Conservation (phyloP, 2,797 vertebrate species). For the Microtus obscurus region DNA sequence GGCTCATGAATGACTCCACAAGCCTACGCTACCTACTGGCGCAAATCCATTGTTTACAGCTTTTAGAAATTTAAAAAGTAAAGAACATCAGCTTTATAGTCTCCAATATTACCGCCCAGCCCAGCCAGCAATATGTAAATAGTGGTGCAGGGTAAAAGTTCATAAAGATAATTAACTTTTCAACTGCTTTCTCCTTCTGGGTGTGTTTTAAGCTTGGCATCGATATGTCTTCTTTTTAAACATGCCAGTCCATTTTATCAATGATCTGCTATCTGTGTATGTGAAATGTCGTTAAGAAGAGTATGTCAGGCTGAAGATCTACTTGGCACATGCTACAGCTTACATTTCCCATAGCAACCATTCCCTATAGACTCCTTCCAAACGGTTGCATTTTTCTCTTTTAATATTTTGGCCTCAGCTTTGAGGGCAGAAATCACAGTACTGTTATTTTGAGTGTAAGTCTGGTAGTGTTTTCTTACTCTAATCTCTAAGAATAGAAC, state of each 20-base stretch:
- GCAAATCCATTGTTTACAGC: background rate
- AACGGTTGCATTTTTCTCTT: background rate
- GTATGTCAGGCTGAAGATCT: background rate
- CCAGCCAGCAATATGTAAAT: background rate
- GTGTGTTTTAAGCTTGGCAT: background rate
- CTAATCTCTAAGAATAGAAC: background rate
- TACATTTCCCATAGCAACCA: background rate
- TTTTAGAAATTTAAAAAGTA: conserved; percentile 25
- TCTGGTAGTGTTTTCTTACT: background rate
- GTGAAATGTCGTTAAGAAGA: background rate
- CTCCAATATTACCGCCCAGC: background rate
- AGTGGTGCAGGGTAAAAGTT: background rate
- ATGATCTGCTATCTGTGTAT: background rate
- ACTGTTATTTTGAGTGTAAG: background rate
- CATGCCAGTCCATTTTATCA: background rate
- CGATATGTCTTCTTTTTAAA: background rate
- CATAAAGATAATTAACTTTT: background rate
- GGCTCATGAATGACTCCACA: background rate
- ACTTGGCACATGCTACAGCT: conserved; percentile 21
- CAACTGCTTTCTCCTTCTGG: background rate
- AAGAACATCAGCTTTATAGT: background rate
- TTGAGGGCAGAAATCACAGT: background rate
- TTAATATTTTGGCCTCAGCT: background rate
- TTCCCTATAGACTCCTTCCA: background rate
- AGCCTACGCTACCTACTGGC: background rate